Conservation (phyloP, 1,140 invertebrate species). For the Triops longicaudatus region DNA sequence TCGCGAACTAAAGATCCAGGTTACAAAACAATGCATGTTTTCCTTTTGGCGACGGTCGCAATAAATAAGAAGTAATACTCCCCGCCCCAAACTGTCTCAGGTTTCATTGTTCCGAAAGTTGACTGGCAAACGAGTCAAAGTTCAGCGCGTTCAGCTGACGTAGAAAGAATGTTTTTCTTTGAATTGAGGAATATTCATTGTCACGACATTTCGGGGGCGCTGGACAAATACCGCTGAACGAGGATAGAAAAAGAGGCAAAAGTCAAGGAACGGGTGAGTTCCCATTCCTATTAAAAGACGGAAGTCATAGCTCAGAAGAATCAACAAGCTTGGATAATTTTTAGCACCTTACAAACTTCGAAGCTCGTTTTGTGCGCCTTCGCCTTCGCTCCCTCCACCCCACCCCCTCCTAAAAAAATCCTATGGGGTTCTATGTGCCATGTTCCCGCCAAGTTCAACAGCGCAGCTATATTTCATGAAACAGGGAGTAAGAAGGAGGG, state of each 20-base stretch:
- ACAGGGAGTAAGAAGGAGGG: not conserved
- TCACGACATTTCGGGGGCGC: not conserved
- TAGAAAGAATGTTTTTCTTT: too few species aligned
- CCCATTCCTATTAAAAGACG: slow-evolving; percentile 5
- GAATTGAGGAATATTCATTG: not conserved
- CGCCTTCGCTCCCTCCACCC: too few species aligned
- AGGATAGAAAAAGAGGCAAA: not conserved
- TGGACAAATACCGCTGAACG: not conserved
- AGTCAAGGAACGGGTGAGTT: too few species aligned
- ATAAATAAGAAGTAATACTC: not conserved
- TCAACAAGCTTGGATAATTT: slow-evolving; percentile 12
- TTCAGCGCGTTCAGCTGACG: too few species aligned
- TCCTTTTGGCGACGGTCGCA: not conserved
- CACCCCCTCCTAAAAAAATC: too few species aligned
- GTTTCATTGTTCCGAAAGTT: not conserved
- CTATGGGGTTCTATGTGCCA: not conserved
- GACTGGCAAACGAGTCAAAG: not conserved
- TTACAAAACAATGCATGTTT: not conserved
- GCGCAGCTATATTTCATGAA: slow-evolving; percentile 4
- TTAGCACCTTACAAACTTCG: slow-evolving; percentile 3
- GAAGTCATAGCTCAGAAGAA: slow-evolving; percentile 15
- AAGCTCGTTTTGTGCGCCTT: not conserved
- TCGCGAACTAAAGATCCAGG: too few species aligned
- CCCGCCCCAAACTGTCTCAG: not conserved
- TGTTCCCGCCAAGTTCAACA: slow-evolving; percentile 10